Base-by-base conservation (phyloP, 1,140 invertebrate species). In the Schlechtendalia chinensis region DNA sequence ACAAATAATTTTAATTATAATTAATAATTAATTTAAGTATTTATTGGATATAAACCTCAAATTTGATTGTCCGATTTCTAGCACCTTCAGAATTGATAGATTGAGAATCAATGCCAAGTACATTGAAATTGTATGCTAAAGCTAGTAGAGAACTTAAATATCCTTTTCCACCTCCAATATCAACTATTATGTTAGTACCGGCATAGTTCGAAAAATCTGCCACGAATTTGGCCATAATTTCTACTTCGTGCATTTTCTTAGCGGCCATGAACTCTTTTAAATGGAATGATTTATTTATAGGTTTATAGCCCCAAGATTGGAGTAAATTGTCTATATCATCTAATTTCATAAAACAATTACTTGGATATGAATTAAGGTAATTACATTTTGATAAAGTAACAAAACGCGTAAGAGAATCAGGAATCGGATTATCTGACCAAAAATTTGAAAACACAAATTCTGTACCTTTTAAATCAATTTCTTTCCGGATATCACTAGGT, bases 101-200 rank as follows among this genome's bases (percentile, higher is more conserved):
- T 32, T 89, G 91, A 24, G 91, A 91, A 87, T 96, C 94, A 1
- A 96, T 88, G 5, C 93, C 93, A 5, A 96, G 86, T 39, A 94
- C 92, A 29, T 90, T 90, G 71, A 94, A 86, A 11, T 89, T 85
- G 86, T 93, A 90, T 80, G 90, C 88, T 6, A 94, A 88, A 1
- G 91, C 89, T 63, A 96, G 85, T 75, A 91, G 88, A 0, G 91
- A 91, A 47, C 92, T 92, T 0, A 96, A 86, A 86, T 96, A 94
- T 0, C 94, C 94, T 85, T 93, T 93, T 0, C 94, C 94, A 86
- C 94, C 94, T 0, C 94, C 94, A 50, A 93, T 89, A 86, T 97
- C 94, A 59, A 96, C 89, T 82, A 94, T 88, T 84, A 89, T 87
- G 0, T 85, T 84, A 0, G 86, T 65, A 11, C 74, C 79, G 19